phyloP scores from a whole-genome alignment of 2,888 invertebrate species.

The Mythimna lalbum region DNA sequence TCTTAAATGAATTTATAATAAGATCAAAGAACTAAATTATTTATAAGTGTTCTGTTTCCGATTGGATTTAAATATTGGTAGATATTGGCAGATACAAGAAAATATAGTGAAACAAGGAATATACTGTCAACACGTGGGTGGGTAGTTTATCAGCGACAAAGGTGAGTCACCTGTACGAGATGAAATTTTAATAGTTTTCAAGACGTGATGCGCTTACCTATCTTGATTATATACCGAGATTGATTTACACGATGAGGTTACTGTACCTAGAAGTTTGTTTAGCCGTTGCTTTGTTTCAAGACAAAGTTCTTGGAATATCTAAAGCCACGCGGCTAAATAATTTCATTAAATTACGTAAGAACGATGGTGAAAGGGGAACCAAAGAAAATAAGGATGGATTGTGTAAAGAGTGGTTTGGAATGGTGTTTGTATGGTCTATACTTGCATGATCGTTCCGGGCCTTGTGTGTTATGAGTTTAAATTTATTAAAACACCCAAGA shows the following conservation, averaged over 20 bases:
- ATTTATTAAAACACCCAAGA: too few species aligned
- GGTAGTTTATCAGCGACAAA: background rate
- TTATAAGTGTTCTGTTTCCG: background rate
- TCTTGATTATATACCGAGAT: background rate
- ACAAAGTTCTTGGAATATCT: background rate
- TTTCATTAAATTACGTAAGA: background rate
- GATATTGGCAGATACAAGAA: background rate
- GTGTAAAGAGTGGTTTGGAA: background rate
- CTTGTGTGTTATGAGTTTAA: too few species aligned
- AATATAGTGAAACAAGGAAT: slow-evolving; percentile 11
- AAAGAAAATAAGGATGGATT: background rate
- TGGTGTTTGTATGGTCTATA: too few species aligned
- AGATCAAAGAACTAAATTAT: slow-evolving; percentile 19
- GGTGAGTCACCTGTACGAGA: slow-evolving; percentile 10
- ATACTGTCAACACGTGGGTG: slow-evolving; percentile 3
- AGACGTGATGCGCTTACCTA: slow-evolving; percentile 14
- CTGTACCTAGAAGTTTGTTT: background rate
- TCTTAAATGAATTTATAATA: slow-evolving; percentile 1
- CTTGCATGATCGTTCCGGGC: too few species aligned
- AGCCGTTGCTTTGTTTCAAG: background rate
- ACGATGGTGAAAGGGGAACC: background rate
- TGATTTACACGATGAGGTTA: background rate
- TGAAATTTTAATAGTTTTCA: slow-evolving; percentile 44
- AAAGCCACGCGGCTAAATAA: background rate
- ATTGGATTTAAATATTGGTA: slow-evolving; percentile 7